Base-by-base conservation (phyloP, 2,797 vertebrate species). In the Lithobates pipiens region DNA sequence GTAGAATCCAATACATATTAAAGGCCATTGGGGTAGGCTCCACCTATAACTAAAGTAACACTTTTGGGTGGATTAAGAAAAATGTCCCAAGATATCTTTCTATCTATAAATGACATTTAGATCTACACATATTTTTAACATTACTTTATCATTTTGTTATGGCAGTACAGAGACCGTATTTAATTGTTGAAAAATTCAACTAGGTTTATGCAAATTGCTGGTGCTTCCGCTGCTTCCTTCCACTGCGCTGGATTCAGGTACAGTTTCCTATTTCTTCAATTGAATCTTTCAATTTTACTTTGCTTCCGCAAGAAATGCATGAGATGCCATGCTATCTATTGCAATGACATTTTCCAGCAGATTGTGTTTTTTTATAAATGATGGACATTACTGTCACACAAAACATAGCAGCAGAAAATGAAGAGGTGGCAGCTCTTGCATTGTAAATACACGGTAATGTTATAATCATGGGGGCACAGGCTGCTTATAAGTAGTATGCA, bases 201-300 rank as follows among this genome's bases (percentile, higher is more conserved):
- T 79, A 87, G 85, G 85, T 87, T 87, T 73, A 57, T 87, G 29
- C 80, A 87, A 69, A 83, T 74, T 79, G 80, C 76, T 83, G 85
- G 13, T 65, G 80, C 50, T 79, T 79, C 76, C 21, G 79, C 79
- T 71, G 85, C 85, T 77, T 57, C 61, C 80, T 57, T 42, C 85
- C 85, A 32, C 72, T 81, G 63, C 85, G 36, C 15, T 87, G 80
- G 85, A 87, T 74, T 44, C 39, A 87, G 85, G 85, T 87, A 87
- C 67, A 27, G 50, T 68, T 75, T 79, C 25, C 15, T 11, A 80
- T 85, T 80, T 70, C 8, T 61, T 44, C 15, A 74, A 15, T 27
- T 50, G 0, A 74, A 82, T 44, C 29, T 71, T 21, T 7, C 1
- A n/a, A 21, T 61, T 61, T 61, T 2, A 61, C 54, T 81, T 81